phyloP scores from a whole-genome alignment of 2,113 vertebrate species.

The Pterocles gutturalis region DNA sequence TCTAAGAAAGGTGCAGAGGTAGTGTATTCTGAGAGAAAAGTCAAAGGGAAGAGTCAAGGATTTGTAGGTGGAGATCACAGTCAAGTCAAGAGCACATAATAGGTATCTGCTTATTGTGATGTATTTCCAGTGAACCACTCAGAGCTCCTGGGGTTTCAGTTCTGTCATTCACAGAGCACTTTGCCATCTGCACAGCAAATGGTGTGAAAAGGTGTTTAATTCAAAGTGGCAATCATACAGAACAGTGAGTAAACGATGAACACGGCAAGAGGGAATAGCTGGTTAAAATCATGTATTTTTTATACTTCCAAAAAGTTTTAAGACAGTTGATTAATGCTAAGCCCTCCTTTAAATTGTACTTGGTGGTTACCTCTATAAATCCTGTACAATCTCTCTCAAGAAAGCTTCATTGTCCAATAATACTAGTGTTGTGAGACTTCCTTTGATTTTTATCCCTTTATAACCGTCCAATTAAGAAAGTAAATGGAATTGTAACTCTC shows the following conservation, averaged over 20 bases:
- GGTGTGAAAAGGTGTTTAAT: slow-evolving; percentile 61
- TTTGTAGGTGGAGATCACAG: slow-evolving; percentile 31
- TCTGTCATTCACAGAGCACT: slow-evolving; percentile 42
- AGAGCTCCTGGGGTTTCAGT: slow-evolving; percentile 43
- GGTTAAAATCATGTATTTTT: slow-evolving; percentile 25
- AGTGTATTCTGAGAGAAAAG: background rate
- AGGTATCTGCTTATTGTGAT: background rate
- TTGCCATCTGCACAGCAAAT: slow-evolving; percentile 53
- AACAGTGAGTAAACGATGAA: slow-evolving; percentile 22
- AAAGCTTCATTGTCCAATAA: slow-evolving; percentile 37
- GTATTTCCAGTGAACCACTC: background rate
- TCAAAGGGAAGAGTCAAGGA: slow-evolving; percentile 19
- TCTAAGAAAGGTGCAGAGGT: background rate
- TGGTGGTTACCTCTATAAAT: slow-evolving; percentile 48
- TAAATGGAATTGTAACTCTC: slow-evolving; percentile 53
- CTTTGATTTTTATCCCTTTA: slow-evolving; percentile 61
- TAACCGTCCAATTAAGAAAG: slow-evolving; percentile 31
- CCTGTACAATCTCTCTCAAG: slow-evolving; percentile 24
- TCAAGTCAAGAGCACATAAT: slow-evolving; percentile 44
- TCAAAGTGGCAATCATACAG: slow-evolving; percentile 31
- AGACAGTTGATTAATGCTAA: slow-evolving; percentile 61
- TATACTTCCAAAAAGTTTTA: slow-evolving; percentile 30
- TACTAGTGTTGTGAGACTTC: slow-evolving; percentile 43
- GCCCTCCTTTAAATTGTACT: slow-evolving; percentile 40
- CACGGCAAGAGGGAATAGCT: background rate